Conservation (phyloP, 2,888 invertebrate species). For the Cantharis rufa region DNA sequence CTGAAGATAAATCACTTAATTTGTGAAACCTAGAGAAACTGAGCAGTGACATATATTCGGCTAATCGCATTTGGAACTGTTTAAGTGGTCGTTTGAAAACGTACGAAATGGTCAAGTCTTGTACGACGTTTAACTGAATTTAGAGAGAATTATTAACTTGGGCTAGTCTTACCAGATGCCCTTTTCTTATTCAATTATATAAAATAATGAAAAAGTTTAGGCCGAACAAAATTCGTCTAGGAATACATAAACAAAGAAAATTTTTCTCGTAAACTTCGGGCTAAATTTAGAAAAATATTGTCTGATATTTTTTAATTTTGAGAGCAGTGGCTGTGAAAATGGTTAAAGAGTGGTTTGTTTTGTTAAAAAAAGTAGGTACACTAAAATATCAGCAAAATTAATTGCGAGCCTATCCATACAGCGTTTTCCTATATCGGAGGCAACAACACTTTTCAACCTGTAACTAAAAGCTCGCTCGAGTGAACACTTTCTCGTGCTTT, state of each 20-base stretch:
- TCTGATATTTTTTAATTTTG: not conserved
- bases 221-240: not conserved
- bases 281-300: not conserved
- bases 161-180: constrained; percentile 16
- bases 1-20: constrained; percentile 12
- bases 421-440: constrained; percentile 3
- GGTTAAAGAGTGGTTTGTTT: not conserved
- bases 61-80: constrained; percentile 36
- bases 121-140: constrained; percentile 31
- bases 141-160: constrained; percentile 16
- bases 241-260: too few relatives aligned
- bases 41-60: constrained; percentile 17
- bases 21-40: constrained; percentile 11
- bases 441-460: constrained; percentile 10
- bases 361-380: not conserved
- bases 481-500: constrained; percentile 26
- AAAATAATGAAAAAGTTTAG: not conserved
- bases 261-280: not conserved
- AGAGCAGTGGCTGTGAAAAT: not conserved
- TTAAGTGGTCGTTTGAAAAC: constrained; percentile 37
- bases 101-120: constrained; percentile 33
- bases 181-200: constrained; percentile 13
- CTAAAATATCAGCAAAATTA: constrained; percentile 2
- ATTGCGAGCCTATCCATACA: constrained; percentile 3
- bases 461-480: constrained; percentile 17